These are phyloP conservation scores for Ciconia stormi DNA, from an alignment of 2,113 vertebrate species.

Conservation along the genomic window DNA sequence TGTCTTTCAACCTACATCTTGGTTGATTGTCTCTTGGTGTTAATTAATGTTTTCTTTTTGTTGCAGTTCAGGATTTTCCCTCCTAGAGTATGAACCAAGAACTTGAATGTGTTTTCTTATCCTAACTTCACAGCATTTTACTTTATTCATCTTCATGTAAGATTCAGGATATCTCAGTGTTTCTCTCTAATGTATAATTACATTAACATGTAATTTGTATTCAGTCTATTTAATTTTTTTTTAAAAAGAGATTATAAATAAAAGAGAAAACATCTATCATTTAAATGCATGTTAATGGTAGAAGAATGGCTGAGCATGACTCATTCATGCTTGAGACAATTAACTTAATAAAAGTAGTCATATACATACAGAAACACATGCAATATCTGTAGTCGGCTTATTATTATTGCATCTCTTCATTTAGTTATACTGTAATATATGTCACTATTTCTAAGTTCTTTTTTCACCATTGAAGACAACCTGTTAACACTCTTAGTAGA, in stretches of 20 bases:
- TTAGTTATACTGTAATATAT: neutral
- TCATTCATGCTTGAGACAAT: neutral
- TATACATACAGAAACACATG: neutral
- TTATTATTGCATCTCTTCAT: neutral
- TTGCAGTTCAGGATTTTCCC: neutral
- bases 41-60: neutral
- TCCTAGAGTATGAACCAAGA: neutral
- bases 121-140: neutral
- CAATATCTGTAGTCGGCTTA: neutral
- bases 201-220: neutral
- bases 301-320: neutral
- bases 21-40: neutral
- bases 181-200: neutral
- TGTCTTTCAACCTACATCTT: neutral
- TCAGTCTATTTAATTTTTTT: neutral
- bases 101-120: neutral
- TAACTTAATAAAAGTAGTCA: neutral
- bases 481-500: neutral
- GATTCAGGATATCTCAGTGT: neutral
- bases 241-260: neutral
- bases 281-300: neutral
- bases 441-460: neutral
- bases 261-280: neutral
- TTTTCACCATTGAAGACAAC: neutral
- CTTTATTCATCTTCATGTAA: neutral